Percentiles rank a stretch among this genome's conserved stretches.
phyloP scores from a whole-genome alignment of 2,797 vertebrate genomes.

The Taenioides sp. region DNA sequence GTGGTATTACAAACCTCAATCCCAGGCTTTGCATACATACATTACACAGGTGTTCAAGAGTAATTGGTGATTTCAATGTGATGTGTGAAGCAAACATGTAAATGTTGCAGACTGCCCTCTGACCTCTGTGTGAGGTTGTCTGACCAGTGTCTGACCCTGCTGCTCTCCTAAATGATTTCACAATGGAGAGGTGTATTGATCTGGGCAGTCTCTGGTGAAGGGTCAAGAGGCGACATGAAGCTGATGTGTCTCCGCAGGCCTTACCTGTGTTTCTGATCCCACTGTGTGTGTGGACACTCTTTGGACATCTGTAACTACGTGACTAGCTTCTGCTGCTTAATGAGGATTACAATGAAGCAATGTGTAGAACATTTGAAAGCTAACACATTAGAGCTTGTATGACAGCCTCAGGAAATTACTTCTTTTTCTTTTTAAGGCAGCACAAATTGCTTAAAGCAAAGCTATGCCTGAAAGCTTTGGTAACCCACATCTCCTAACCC shows the following conservation, averaged over 20 bases:
- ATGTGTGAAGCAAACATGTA: conserved; percentile 65
- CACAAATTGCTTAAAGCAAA: conserved; percentile 70
- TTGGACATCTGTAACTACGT: conserved; percentile 28
- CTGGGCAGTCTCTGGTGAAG: conserved; percentile 52
- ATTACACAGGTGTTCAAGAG: not conserved
- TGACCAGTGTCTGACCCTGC: conserved; percentile 76
- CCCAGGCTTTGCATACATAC: not conserved
- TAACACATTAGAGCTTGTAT: conserved; percentile 60
- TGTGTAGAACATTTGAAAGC: conserved; percentile 63
- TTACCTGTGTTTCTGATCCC: conserved; percentile 30
- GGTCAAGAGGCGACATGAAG: conserved; percentile 54
- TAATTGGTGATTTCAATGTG: conserved; percentile 7
- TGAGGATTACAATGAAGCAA: conserved; percentile 62
- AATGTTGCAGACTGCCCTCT: conserved; percentile 64
- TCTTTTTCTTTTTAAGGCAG: conserved; percentile 64
- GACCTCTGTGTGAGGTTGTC: conserved; percentile 61
- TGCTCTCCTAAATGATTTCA: conserved; percentile 74
- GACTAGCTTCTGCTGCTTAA: conserved; percentile 38
- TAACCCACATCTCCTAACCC: conserved; percentile 58
- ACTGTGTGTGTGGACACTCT: conserved; percentile 15
- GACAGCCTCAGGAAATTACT: conserved; percentile 66
- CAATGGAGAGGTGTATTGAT: conserved; percentile 79
- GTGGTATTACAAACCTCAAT: not conserved
- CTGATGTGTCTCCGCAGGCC: conserved; percentile 51
- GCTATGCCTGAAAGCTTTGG: conserved; percentile 59